Evolutionary conservation across 2,888 invertebrate genomes (phyloP).

Genomic region (Entomobrya multifasciata): DNA sequence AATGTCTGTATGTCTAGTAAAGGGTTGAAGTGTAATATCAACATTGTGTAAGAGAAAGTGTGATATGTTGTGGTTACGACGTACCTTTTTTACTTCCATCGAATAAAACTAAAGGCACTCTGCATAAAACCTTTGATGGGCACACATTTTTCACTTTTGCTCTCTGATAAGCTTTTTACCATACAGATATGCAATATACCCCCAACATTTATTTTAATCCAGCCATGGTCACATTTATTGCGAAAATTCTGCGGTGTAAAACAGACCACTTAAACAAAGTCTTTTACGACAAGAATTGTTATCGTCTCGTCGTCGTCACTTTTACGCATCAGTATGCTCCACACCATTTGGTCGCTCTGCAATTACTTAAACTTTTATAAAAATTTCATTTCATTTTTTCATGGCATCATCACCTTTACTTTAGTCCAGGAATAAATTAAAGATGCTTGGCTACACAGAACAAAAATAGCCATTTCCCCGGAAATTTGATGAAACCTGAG

Average conservation of each 20-base stretch:
- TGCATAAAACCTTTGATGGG: not conserved
- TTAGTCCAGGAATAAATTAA: slow-evolving; percentile 65
- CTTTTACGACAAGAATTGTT: not conserved
- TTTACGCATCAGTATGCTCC: slow-evolving; percentile 25
- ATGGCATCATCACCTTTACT: slow-evolving; percentile 58
- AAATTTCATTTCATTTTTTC: slow-evolving; percentile 59
- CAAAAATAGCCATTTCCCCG: not conserved
- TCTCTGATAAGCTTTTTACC: not conserved
- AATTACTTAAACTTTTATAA: slow-evolving; percentile 59
- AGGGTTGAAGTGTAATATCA: not conserved
- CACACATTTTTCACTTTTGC: slow-evolving; percentile 1
- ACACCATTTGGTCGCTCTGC: slow-evolving; percentile 31
- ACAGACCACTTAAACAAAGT: slow-evolving; percentile 14
- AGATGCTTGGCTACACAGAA: slow-evolving; percentile 6
- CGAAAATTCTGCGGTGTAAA: slow-evolving; percentile 56
- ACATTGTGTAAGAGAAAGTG: not conserved
- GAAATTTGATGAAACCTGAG: not conserved
- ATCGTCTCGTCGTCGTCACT: slow-evolving; percentile 15
- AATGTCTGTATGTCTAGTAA: too few relatives aligned
- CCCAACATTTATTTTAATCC: slow-evolving; percentile 64
- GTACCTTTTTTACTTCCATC: not conserved
- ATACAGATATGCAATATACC: not conserved
- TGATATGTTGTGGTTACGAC: slow-evolving; percentile 44
- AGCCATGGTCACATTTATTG: slow-evolving; percentile 52
- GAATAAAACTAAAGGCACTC: slow-evolving; percentile 30